phyloP scores from a whole-genome alignment of 2,113 vertebrate species.

The Percopsis transmontana region DNA sequence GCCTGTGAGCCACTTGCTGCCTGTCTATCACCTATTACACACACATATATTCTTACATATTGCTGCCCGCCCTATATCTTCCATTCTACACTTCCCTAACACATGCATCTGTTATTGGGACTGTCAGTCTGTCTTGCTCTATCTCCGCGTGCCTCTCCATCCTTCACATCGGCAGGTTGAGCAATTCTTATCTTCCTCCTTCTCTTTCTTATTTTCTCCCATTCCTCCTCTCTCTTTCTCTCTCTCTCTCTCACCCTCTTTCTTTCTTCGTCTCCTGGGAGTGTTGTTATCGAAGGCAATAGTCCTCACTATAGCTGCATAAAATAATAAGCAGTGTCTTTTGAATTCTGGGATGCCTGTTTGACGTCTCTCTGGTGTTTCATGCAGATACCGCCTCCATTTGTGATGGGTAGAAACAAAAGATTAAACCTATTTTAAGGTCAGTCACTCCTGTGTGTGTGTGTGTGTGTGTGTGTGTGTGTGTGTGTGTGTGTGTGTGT shows the following conservation, averaged over 20 bases:
- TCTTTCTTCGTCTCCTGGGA: constrained; percentile 29
- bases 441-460: constrained; percentile 26
- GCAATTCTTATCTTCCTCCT: not conserved
- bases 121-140: constrained; percentile 5
- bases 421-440: constrained; percentile 68
- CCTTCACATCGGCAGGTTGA: not conserved
- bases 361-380: constrained; percentile 61
- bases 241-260: constrained; percentile 16
- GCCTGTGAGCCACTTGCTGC: constrained; percentile 22
- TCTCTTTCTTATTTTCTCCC: not conserved
- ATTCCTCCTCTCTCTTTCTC: constrained; percentile 19
- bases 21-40: constrained; percentile 18
- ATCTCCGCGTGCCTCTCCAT: not conserved
- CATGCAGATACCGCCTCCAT: constrained; percentile 68
- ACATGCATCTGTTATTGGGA: constrained; percentile 38
- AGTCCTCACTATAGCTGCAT: constrained; percentile 38
- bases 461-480: constrained; percentile 17
- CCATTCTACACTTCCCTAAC: constrained; percentile 30
- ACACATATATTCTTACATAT: constrained; percentile 30
- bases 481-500: constrained; percentile 34
- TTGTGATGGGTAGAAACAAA: constrained; percentile 70
- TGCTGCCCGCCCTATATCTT: constrained; percentile 35
- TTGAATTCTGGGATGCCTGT: constrained; percentile 56
- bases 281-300: constrained; percentile 58
- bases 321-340: constrained; percentile 59